Percentiles rank a stretch among this genome's conserved stretches.
Conservation (phyloP, 2,113 vertebrate species). For the Struthidea cinerea region DNA sequence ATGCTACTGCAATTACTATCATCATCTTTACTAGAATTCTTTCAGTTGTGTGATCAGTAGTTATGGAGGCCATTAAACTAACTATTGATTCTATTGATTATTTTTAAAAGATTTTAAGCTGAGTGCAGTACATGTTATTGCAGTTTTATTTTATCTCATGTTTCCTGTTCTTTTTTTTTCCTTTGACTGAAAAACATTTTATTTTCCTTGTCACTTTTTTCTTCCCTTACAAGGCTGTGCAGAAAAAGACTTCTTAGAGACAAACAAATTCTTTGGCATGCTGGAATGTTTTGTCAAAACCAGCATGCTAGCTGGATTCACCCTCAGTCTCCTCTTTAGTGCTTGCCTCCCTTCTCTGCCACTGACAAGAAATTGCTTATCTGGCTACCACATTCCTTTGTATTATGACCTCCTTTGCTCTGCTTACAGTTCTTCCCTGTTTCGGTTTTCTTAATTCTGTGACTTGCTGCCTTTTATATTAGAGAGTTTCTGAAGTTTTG, state of each 20-base stretch:
- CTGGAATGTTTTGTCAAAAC: neutral
- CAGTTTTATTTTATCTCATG: neutral
- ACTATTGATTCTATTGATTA: neutral
- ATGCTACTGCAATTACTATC: neutral
- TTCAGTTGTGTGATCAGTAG: neutral
- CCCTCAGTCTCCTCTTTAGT: neutral
- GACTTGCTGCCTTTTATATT: neutral
- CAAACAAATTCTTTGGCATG: neutral
- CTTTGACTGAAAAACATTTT: neutral
- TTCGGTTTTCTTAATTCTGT: neutral
- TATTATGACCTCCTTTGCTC: neutral
- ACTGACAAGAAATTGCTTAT: neutral
- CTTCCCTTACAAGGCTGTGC: neutral
- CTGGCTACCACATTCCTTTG: neutral
- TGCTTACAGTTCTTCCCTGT: neutral
- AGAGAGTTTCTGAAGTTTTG: neutral
- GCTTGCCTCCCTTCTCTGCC: neutral
- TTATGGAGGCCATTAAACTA: neutral
- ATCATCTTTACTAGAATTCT: neutral
- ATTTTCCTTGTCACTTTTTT: neutral
- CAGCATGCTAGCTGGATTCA: neutral
- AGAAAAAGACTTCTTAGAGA: neutral
- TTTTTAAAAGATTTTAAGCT: neutral
- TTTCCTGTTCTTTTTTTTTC: neutral
- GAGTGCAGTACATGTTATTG: neutral